phyloP scores from a whole-genome alignment of 2,888 invertebrate genomes.

The Philonicus albiceps region DNA sequence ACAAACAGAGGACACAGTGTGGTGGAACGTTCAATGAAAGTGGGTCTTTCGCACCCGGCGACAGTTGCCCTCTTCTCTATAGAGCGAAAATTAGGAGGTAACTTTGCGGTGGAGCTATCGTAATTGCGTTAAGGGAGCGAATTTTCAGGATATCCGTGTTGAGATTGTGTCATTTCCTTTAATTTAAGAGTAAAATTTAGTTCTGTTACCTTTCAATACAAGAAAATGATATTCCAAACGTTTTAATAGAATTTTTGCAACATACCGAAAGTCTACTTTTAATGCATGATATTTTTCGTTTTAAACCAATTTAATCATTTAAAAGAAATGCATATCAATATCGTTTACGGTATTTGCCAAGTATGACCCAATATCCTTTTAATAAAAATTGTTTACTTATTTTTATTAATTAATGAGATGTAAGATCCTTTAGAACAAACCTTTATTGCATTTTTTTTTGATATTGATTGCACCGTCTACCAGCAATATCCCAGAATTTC shows the following conservation, averaged over 20 bases:
- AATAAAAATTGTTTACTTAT: too few relatives aligned
- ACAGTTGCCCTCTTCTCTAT: slow-evolving; percentile 44
- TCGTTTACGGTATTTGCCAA: too few relatives aligned
- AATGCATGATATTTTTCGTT: too few relatives aligned
- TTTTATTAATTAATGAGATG: too few relatives aligned
- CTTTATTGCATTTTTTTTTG: too few relatives aligned
- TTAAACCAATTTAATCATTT: too few relatives aligned
- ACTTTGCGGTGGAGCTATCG: background rate
- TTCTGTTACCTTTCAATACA: background rate
- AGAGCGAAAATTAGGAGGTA: slow-evolving; percentile 45
- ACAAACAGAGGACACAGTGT: background rate
- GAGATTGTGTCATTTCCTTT: slow-evolving; percentile 59
- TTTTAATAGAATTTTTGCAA: background rate
- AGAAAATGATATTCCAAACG: background rate
- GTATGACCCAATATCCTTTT: too few relatives aligned
- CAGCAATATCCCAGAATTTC: too few relatives aligned
- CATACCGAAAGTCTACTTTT: too few relatives aligned
- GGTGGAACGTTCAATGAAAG: background rate
- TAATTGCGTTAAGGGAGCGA: slow-evolving; percentile 18
- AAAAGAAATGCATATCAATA: too few relatives aligned
- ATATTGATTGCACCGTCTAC: too few relatives aligned
- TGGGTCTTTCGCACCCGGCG: slow-evolving; percentile 44
- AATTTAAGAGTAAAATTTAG: slow-evolving; percentile 20
- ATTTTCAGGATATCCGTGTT: slow-evolving; percentile 57
- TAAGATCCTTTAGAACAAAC: too few relatives aligned